These are phyloP conservation scores for Colinus virginianus DNA, from an alignment of 2,113 vertebrate genomes.

Conservation along the genomic window DNA sequence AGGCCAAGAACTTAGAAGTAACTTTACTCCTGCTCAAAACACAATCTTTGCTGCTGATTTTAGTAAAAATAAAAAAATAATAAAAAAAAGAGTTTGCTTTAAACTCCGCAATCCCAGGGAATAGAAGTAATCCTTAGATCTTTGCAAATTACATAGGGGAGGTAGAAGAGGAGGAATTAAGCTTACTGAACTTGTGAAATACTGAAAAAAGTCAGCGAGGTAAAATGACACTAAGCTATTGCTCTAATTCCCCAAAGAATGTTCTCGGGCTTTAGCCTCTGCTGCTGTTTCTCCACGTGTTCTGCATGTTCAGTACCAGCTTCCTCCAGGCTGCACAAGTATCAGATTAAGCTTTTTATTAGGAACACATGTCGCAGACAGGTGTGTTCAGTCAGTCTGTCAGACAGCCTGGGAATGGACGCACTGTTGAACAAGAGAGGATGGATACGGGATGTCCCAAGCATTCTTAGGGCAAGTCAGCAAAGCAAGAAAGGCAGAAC, in stretches of 20 bases:
- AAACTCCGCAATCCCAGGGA: neutral
- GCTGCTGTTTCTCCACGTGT: constrained; percentile 8
- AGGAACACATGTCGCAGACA: constrained; percentile 55
- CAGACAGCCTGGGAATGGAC: neutral
- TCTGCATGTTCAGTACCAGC: constrained; percentile 45
- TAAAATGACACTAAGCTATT: constrained; percentile 52
- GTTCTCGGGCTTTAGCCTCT: constrained; percentile 24
- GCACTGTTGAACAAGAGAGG: neutral
- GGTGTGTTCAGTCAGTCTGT: constrained; percentile 43
- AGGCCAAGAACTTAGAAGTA: neutral
- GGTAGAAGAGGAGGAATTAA: neutral
- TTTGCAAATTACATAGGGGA: neutral
- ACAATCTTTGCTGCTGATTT: neutral
- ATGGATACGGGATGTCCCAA: neutral
- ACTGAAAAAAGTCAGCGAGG: neutral
- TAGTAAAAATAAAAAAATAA: neutral
- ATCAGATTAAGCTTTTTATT: constrained; percentile 42
- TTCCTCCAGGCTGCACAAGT: constrained; percentile 39
- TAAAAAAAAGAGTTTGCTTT: neutral
- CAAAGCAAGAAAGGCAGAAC: neutral
- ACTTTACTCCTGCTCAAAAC: neutral
- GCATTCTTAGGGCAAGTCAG: neutral
- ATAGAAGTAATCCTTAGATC: neutral
- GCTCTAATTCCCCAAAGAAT: constrained; percentile 52
- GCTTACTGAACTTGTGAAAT: neutral